A percentile compares a stretch with the other conserved stretches of the same genome.
phyloP scores from a whole-genome alignment of 2,888 invertebrate species.

The Drosophila setosimentum region DNA sequence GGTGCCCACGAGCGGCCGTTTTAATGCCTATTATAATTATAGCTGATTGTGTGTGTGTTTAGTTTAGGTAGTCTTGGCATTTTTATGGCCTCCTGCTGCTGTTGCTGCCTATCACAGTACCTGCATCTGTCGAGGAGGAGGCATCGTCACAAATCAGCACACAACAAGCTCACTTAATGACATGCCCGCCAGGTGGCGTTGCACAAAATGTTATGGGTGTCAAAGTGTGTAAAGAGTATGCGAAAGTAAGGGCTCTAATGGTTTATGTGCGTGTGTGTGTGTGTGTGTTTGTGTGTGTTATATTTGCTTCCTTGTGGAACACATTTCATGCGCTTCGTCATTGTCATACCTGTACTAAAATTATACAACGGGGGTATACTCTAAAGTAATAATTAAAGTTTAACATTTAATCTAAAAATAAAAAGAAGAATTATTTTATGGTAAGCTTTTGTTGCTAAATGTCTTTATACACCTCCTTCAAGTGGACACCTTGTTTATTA shows the following conservation, averaged over 20 bases:
- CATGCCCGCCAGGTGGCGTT: constrained; percentile 68
- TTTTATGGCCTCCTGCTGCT: constrained; percentile 67
- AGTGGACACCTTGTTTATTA: background rate
- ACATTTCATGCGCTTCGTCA: constrained; percentile 53
- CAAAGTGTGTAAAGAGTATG: constrained; percentile 14
- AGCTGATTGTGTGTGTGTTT: constrained; percentile 7
- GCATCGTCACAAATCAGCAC: constrained; percentile 58
- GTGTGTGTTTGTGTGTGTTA: constrained; percentile 7
- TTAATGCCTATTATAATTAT: constrained; percentile 71
- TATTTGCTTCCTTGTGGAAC: constrained; percentile 43
- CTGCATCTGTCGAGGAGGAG: constrained; percentile 2
- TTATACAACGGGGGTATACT: constrained; percentile 10
- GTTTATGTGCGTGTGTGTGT: background rate
- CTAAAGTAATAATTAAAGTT: background rate
- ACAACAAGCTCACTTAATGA: constrained; percentile 76
- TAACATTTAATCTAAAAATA: background rate
- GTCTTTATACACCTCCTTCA: background rate
- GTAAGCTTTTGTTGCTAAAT: background rate
- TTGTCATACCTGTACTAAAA: constrained; percentile 26
- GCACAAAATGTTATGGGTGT: constrained; percentile 42
- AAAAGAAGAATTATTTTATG: background rate
- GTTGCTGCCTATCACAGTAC: background rate
- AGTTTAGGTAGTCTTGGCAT: constrained; percentile 37
- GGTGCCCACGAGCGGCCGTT: constrained; percentile 61
- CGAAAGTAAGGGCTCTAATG: background rate